These are phyloP conservation scores for Lampris megalopsis DNA, from an alignment of 2,113 vertebrate genomes.

Conservation along the genomic window DNA sequence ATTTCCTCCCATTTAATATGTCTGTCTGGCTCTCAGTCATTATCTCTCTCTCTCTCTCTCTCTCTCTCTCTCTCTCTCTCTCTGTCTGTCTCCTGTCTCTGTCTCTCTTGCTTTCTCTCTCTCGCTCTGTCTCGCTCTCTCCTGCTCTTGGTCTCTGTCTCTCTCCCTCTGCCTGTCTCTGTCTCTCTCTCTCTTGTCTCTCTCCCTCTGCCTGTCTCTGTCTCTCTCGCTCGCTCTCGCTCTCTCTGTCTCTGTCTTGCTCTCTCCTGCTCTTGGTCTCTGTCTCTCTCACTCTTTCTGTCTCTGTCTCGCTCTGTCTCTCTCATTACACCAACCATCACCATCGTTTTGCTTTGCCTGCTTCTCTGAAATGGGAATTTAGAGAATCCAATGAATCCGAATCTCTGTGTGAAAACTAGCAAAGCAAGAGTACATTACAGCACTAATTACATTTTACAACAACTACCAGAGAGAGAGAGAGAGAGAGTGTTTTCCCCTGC, in stretches of 20 bases:
- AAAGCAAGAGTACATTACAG: slow-evolving; percentile 47
- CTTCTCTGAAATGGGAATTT: slow-evolving; percentile 8
- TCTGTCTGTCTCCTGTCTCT: background rate
- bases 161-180: background rate
- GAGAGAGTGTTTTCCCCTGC: background rate
- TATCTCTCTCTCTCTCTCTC: background rate
- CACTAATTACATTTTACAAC: slow-evolving; percentile 41
- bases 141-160: background rate
- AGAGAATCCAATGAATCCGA: background rate
- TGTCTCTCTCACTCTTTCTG: background rate
- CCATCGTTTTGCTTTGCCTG: slow-evolving; percentile 7
- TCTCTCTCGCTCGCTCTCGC: background rate
- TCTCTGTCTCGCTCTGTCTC: background rate
- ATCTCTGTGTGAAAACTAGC: slow-evolving; percentile 6
- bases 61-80: background rate
- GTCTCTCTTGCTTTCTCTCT: background rate
- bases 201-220: background rate
- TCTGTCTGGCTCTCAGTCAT: background rate
- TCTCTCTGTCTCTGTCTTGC: background rate
- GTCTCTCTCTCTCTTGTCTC: background rate
- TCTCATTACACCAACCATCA: background rate
- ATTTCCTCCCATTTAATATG: slow-evolving; percentile 1
- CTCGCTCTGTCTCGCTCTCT: slow-evolving; percentile 8
- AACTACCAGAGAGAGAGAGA: slow-evolving; percentile 17
- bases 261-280: background rate